phyloP scores from a whole-genome alignment of 2,888 invertebrate genomes.

The Cheilosia soror region DNA sequence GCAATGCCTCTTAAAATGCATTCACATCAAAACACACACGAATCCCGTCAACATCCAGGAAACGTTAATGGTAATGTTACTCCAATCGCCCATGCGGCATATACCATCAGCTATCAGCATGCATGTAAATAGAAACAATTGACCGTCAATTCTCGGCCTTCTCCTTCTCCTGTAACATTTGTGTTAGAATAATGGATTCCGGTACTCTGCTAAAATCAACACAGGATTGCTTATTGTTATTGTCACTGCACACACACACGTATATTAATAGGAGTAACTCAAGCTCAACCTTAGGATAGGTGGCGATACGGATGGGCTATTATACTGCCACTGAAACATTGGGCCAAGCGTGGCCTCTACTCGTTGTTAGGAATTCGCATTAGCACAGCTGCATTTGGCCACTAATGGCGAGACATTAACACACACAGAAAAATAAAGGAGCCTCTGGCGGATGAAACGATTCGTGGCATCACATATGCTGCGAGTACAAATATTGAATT shows the following conservation, averaged over 20 bases:
- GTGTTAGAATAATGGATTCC: conserved; percentile 73
- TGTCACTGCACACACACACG: conserved; percentile 47
- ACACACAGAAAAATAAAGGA: conserved; percentile 14
- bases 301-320: conserved; percentile 69
- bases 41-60: conserved; percentile 16
- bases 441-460: conserved; percentile 33
- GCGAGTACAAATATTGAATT: conserved; percentile 71
- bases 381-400: conserved; percentile 73
- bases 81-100: conserved; percentile 1
- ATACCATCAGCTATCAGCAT: conserved; percentile 13
- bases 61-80: conserved; percentile 32
- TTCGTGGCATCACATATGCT: conserved; percentile 68
- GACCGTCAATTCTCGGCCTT: conserved; percentile 50
- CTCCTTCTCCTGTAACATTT: conserved; percentile 46
- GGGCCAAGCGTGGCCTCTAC: conserved; percentile 60
- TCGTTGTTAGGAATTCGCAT: conserved; percentile 72
- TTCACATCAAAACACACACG: neutral
- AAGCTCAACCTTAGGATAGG: neutral
- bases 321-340: conserved; percentile 66
- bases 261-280: neutral
- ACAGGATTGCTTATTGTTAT: conserved; percentile 69
- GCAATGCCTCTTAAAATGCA: too few species aligned
- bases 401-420: conserved; percentile 69
- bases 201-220: conserved; percentile 69
- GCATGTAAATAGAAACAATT: conserved; percentile 70